A percentile compares a stretch with the other conserved stretches of the same genome.
Evolutionary conservation across 2,888 invertebrate genomes (phyloP).

Genomic region (Zhuqinia jingwanae): DNA sequence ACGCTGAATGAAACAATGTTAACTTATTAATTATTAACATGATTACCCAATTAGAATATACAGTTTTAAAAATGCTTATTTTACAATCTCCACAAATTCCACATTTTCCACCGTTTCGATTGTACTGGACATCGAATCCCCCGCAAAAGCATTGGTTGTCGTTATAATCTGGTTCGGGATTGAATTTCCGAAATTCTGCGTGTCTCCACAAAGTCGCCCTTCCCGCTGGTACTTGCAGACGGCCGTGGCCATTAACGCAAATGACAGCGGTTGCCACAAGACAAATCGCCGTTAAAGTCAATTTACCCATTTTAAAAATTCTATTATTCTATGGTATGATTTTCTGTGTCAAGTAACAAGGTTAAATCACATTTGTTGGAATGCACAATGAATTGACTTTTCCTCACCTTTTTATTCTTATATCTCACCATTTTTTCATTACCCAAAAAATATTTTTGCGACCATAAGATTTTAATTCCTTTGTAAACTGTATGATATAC

Average conservation of each 20-base stretch:
- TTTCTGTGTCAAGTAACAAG: too few species aligned
- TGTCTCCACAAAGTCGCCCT: conserved; percentile 71
- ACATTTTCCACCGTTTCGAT: conserved; percentile 81
- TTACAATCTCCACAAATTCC: conserved; percentile 81
- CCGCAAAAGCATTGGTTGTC: conserved; percentile 75
- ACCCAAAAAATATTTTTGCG: too few species aligned
- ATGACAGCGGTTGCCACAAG: not conserved
- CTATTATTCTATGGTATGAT: too few species aligned
- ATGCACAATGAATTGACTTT: too few species aligned
- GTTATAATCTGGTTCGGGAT: conserved; percentile 69
- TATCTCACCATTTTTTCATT: not conserved
- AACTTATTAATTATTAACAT: too few species aligned
- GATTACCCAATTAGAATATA: too few species aligned
- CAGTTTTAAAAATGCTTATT: too few species aligned
- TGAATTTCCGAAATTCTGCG: conserved; percentile 61
- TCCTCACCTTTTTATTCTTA: too few species aligned
- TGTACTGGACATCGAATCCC: conserved; percentile 66
- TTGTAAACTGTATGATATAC: too few species aligned
- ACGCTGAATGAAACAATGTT: conserved; percentile 76
- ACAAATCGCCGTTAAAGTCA: not conserved
- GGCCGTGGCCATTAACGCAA: conserved; percentile 66
- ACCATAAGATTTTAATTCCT: too few species aligned
- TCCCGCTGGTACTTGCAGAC: conserved; percentile 72
- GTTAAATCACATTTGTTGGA: too few species aligned
- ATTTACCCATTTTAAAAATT: not conserved